These are phyloP conservation scores for Poecilus cupreus DNA, from an alignment of 2,888 invertebrate species.

Conservation along the genomic window DNA sequence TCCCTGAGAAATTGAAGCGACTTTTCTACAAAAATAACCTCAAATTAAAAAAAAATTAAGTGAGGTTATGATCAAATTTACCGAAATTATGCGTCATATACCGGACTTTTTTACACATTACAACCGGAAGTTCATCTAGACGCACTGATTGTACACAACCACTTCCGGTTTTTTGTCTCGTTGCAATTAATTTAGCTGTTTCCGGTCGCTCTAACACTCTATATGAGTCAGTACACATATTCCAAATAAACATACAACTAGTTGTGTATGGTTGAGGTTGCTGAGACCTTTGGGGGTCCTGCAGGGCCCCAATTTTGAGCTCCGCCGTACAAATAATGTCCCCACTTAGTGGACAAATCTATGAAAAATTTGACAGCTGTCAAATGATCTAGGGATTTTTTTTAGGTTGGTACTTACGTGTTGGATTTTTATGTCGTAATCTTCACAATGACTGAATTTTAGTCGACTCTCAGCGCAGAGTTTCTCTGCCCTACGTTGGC, in stretches of 20 bases:
- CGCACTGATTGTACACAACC: neutral
- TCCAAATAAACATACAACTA: conserved; percentile 71
- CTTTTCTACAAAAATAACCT: conserved; percentile 26
- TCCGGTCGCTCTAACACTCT: conserved; percentile 68
- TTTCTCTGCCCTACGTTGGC: conserved; percentile 71
- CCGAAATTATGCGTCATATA: conserved; percentile 56
- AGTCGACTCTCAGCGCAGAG: conserved; percentile 70
- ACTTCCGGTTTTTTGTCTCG: neutral
- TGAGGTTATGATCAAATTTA: conserved; percentile 6
- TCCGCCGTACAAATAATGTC: conserved; percentile 71
- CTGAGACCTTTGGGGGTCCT: conserved; percentile 64
- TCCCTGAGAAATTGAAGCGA: conserved; percentile 67
- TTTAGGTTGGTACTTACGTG: conserved; percentile 67
- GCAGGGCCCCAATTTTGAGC: conserved; percentile 71
- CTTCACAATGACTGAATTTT: conserved; percentile 71
- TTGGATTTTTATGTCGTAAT: conserved; percentile 72
- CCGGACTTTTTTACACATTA: conserved; percentile 55
- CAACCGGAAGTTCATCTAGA: conserved; percentile 21
- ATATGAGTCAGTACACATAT: conserved; percentile 69
- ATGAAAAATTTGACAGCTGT: conserved; percentile 59
- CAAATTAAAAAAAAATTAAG: neutral
- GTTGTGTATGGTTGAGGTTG: conserved; percentile 68
- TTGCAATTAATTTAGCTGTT: neutral
- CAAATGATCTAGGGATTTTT: neutral
- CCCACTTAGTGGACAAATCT: conserved; percentile 72